A percentile compares a stretch with the other conserved stretches of the same genome.
phyloP scores from a whole-genome alignment of 2,113 vertebrate species.

The Oriolus oriolus region DNA sequence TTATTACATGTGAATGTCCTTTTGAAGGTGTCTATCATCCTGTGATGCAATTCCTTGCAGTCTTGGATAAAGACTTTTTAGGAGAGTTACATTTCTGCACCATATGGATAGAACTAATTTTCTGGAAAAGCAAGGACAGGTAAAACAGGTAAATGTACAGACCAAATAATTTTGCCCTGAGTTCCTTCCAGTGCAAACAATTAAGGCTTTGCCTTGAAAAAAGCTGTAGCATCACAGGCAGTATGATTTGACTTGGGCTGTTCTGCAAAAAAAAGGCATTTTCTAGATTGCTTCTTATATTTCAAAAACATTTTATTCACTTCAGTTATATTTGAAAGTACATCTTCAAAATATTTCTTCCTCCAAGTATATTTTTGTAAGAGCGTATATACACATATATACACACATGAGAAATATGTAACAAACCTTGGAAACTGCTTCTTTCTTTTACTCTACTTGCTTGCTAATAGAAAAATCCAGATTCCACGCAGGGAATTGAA shows the following conservation, averaged over 20 bases:
- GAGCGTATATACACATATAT: background rate
- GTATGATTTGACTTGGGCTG: background rate
- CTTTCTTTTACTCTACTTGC: background rate
- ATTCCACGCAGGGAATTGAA: background rate
- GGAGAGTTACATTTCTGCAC: background rate
- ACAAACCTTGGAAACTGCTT: background rate
- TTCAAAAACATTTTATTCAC: background rate
- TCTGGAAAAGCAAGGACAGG: background rate
- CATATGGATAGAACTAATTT: background rate
- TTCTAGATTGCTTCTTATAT: background rate
- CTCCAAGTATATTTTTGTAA: background rate
- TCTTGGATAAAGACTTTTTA: background rate
- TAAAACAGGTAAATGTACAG: background rate
- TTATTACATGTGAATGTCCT: background rate
- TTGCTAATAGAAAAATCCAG: background rate
- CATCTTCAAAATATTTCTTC: background rate
- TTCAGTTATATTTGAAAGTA: background rate
- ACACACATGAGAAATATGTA: fast-evolving
- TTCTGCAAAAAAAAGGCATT: background rate
- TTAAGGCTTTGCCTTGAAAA: background rate
- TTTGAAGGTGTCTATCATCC: background rate
- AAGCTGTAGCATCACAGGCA: background rate
- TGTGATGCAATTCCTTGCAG: background rate
- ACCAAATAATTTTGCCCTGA: background rate
- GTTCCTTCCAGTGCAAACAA: background rate